Percentiles rank a stretch among this genome's conserved stretches.
Evolutionary conservation across 2,888 invertebrate genomes (phyloP).

Genomic region (Drosophila incognita): DNA sequence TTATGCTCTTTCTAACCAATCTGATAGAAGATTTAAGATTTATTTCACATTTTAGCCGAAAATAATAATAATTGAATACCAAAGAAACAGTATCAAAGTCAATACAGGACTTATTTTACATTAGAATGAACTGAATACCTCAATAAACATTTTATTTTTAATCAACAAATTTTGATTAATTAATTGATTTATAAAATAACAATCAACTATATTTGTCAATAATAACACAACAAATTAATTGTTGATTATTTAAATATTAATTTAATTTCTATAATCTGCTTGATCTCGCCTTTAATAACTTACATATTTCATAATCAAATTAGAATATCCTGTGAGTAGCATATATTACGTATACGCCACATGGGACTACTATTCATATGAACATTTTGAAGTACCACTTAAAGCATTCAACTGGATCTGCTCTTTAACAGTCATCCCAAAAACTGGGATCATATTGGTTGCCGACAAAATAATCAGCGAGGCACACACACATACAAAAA

Average conservation of each 20-base stretch:
- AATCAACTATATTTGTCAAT: background rate
- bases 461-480: constrained; percentile 62
- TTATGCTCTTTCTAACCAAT: background rate
- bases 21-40: background rate
- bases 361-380: constrained; percentile 1
- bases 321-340: background rate
- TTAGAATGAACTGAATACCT: background rate
- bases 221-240: background rate
- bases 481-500: constrained; percentile 20
- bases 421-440: constrained; percentile 38
- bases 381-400: constrained; percentile 14
- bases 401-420: constrained; percentile 13
- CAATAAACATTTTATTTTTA: background rate
- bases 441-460: constrained; percentile 61
- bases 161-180: background rate
- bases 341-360: constrained; percentile 20
- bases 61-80: background rate
- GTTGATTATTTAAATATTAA: background rate
- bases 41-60: background rate
- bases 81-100: background rate
- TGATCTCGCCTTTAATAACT: background rate
- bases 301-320: background rate
- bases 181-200: background rate
- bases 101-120: background rate
- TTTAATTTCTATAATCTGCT: background rate